Base-by-base conservation (phyloP, 2,113 vertebrate genomes). In the Myotis davidii region DNA sequence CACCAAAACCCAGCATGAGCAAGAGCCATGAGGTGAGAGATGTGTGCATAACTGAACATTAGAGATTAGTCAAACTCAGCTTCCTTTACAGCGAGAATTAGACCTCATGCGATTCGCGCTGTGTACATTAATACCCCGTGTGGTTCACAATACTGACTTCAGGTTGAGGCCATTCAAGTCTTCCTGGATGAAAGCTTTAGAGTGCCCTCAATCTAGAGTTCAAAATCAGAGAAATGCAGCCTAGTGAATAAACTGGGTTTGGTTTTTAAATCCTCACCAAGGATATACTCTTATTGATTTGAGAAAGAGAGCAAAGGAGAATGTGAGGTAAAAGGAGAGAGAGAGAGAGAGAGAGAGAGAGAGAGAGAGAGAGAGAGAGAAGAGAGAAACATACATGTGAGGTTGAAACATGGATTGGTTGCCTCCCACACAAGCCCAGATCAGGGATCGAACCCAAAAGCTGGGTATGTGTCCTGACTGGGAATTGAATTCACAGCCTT, bases 41-140 rank as follows among this genome's bases (percentile, higher is more conserved):
- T 2, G 25, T 0, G 14, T 0, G 18, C 25, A 16, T 32, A 78
- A 14, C 0, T 16, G 56, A 39, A 3, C 9, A 12, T 5, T 1
- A 32, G 23, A 14, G 3, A 6, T 34, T 17, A 7, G 9, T 9
- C 52, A 10, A 8, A n/a, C 20, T 14, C 25, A 6, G 70, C 52
- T 25, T 56, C 86, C 39, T 32, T 48, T 0, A 3, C 0, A 1
- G 59, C 18, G 25, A 5, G 16, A 0, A 9, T 13, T 16, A 86
- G 59, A 39, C 27, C 42, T 48, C 12, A 3, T 8, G 50, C 27
- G 37, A 32, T 2, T 23, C 50, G 0, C 21, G 0, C 21, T 4
- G 50, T 11, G 18, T 56, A 6, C 70, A 3, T 37, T 17, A 17
- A 25, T 0, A 20, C 45, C 7, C 42, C 9, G 42, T 7, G 6